Evolutionary conservation across 1,140 invertebrate genomes (phyloP), one percentile per base, ranked within the genome.

Genomic region (Oreohelix idahoensis): DNA sequence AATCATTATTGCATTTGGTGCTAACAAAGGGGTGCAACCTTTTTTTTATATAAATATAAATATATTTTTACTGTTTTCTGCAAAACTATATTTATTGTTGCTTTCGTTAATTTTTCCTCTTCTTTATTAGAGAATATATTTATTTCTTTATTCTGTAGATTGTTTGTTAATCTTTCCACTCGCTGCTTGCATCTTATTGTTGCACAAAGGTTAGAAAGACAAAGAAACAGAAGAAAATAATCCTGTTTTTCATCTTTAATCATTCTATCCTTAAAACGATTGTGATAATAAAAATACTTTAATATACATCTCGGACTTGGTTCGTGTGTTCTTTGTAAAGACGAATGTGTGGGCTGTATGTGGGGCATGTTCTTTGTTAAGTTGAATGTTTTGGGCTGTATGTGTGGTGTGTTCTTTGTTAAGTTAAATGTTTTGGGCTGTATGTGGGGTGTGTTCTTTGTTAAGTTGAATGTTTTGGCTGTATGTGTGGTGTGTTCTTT

Each of bases 181-280:
- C 10, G 53, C 26, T 20, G 10, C 26, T 58, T 20, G 15, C 17
- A n/a, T 58, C 26, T 58, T n/a, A 20, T 58, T 58, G 53, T 58
- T 58, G 53, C 53, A 58, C 53, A 58, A n/a, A 58, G 53, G 53
- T 58, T 58, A 58, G 17, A 58, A n/a, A 58, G 53, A n/a, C 53
- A 58, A 45, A 45, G 42, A 15, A n/a, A 58, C 23, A 58, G 53
- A 58, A 20, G 10, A 58, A n/a, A 5, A 58, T 58, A 5, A 45
- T 58, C 53, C 20, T 20, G 15, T 20, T 58, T 58, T 58, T 58
- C 53, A 23, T 58, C 23, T 58, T 20, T 10, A 58, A 20, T 58
- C 53, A 11, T 58, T 58, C 53, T 58, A 58, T 58, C 53, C 53
- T 58, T 10, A 58, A 20, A 58, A 58, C 53, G 53, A 58, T 58